Evolutionary conservation across 1,140 invertebrate species (phyloP).

Genomic region (Neodiprion fabricii): DNA sequence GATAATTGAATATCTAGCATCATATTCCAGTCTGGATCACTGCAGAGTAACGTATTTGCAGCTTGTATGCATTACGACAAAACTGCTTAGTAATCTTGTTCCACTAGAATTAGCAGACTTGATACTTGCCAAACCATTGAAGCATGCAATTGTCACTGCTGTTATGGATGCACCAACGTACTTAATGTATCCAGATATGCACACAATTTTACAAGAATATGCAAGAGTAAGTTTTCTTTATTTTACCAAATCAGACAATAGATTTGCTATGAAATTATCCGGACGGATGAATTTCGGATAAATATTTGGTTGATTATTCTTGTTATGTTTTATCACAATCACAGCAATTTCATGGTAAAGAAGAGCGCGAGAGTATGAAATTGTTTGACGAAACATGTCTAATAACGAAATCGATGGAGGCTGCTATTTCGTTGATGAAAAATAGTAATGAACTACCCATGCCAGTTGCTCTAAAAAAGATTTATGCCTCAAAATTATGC

Average conservation of each 20-base stretch:
- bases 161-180: conserved; percentile 52
- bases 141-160: conserved; percentile 38
- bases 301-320: not conserved
- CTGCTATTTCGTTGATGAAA: conserved; percentile 47
- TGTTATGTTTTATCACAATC: conserved; percentile 18
- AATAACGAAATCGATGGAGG: conserved; percentile 47
- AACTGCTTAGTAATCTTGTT: conserved; percentile 45
- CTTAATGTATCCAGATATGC: conserved; percentile 43
- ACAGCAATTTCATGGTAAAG: conserved; percentile 41
- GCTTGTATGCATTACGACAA: conserved; percentile 41
- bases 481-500: conserved; percentile 45
- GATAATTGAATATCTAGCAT: conserved; percentile 43
- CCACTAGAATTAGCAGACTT: conserved; percentile 49
- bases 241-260: not conserved
- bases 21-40: conserved; percentile 39
- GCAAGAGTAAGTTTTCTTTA: conserved; percentile 38
- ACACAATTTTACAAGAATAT: conserved; percentile 45
- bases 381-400: conserved; percentile 45
- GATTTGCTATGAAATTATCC: not conserved
- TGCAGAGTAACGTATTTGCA: conserved; percentile 48
- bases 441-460: conserved; percentile 19
- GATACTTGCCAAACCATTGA: conserved; percentile 45
- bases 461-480: conserved; percentile 36
- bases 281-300: not conserved
- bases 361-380: conserved; percentile 37